Evolutionary conservation across 1,140 invertebrate species (phyloP).

Genomic region (Brachionus plicatilis): DNA sequence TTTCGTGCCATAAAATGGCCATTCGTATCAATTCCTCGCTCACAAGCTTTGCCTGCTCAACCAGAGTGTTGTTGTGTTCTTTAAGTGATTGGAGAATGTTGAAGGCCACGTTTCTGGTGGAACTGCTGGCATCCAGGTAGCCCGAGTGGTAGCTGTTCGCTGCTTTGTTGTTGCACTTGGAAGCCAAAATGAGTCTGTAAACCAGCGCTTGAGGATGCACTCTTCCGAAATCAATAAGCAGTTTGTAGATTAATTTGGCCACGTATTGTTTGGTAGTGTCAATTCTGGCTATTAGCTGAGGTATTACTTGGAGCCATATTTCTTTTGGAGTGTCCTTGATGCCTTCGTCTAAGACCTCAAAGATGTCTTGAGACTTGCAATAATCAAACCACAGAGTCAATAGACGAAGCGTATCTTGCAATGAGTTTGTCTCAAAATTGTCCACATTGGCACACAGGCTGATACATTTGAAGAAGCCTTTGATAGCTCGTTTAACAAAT

Average conservation of each 20-base stretch:
- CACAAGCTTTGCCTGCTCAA: constrained; percentile 81
- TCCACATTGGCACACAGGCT: constrained; percentile 54
- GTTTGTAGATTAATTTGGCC: constrained; percentile 79
- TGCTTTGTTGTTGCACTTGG: constrained; percentile 74
- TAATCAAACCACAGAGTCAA: constrained; percentile 56
- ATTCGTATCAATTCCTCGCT: constrained; percentile 95
- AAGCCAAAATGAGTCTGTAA: constrained; percentile 92
- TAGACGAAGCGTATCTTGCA: constrained; percentile 89
- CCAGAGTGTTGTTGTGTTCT: constrained; percentile 81
- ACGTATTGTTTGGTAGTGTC: constrained; percentile 83
- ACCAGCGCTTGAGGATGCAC: constrained; percentile 76
- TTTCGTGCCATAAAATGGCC: constrained; percentile 97
- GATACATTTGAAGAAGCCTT: constrained; percentile 92
- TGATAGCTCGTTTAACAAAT: constrained; percentile 84
- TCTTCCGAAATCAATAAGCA: constrained; percentile 85
- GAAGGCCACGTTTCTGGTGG: constrained; percentile 68
- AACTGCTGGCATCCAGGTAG: constrained; percentile 59
- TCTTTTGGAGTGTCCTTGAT: constrained; percentile 89
- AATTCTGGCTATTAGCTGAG: constrained; percentile 93
- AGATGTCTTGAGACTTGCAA: constrained; percentile 49
- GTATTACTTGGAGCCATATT: constrained; percentile 97
- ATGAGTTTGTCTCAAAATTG: constrained; percentile 70
- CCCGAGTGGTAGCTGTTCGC: neutral
- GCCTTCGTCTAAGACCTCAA: constrained; percentile 84
- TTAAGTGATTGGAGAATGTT: constrained; percentile 91